Percentiles rank a stretch among this genome's conserved stretches.
phyloP scores from a whole-genome alignment of 2,888 invertebrate species.

The Acanthosepion lycidas region DNA sequence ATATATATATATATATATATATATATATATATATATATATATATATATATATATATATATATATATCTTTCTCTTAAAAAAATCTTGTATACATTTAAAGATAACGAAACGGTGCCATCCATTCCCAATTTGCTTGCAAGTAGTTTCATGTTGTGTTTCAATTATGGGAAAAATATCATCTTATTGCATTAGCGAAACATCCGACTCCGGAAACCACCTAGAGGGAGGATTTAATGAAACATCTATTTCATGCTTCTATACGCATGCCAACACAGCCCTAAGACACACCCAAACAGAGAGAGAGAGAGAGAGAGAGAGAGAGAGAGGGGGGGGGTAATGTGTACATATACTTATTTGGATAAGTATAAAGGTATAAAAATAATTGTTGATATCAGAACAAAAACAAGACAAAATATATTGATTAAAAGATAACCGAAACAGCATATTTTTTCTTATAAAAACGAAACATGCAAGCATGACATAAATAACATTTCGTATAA shows the following conservation, averaged over 20 bases:
- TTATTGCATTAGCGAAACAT: constrained; percentile 3
- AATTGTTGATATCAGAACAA: background rate
- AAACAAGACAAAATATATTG: background rate
- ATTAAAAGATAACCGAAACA: too few relatives aligned
- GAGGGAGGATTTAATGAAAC: constrained; percentile 22
- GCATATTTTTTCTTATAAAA: too few relatives aligned
- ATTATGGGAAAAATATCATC: background rate
- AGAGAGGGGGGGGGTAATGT: background rate
- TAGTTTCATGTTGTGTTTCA: background rate
- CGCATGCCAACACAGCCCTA: background rate
- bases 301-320: too few relatives aligned
- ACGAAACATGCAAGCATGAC: too few relatives aligned
- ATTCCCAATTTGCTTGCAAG: constrained; percentile 4
- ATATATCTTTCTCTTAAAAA: too few relatives aligned
- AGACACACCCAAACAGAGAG: too few relatives aligned
- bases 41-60: too few relatives aligned
- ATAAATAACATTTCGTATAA: too few relatives aligned
- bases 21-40: too few relatives aligned
- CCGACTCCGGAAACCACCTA: background rate
- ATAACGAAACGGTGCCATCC: background rate
- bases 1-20: too few relatives aligned
- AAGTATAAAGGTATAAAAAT: background rate
- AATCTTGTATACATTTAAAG: background rate
- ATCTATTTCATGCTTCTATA: background rate
- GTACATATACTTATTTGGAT: background rate